Evolutionary conservation across 2,797 vertebrate genomes (phyloP).

Genomic region (Scarus forsteni): DNA sequence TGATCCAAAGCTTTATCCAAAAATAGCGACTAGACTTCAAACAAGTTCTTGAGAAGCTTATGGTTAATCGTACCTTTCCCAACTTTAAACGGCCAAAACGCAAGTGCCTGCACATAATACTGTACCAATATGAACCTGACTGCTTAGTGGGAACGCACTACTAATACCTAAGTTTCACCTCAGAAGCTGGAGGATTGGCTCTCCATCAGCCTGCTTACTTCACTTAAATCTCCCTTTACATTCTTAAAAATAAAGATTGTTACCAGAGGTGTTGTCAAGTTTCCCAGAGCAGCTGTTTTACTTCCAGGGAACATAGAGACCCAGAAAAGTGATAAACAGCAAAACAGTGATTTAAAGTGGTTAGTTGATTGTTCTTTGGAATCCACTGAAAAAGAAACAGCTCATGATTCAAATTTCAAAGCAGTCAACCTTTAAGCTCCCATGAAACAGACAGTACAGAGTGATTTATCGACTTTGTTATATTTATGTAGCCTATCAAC

Average conservation of each 20-base stretch:
- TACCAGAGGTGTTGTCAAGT: constrained; percentile 60
- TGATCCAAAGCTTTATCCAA: no score
- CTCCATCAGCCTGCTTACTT: constrained; percentile 36
- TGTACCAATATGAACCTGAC: no score
- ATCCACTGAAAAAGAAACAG: background rate
- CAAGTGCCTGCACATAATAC: no score
- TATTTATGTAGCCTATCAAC: background rate
- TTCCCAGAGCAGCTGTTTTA: constrained; percentile 48
- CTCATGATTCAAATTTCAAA: background rate
- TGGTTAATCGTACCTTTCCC: no score
- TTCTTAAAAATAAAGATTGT: constrained; percentile 5
- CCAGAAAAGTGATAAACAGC: constrained; percentile 13
- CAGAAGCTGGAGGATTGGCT: constrained; percentile 13
- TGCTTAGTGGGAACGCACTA: no score
- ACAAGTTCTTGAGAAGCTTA: no score
- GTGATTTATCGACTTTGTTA: background rate
- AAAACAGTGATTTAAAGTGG: background rate
- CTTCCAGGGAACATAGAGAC: constrained; percentile 10
- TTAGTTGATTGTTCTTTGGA: constrained; percentile 55
- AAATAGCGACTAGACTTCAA: no score
- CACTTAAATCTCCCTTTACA: constrained; percentile 54
- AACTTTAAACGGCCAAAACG: no score
- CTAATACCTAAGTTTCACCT: background rate
- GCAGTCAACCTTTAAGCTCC: background rate
- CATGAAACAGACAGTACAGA: background rate